Percentiles rank a stretch among this genome's conserved stretches.
Conservation (phyloP, 2,113 vertebrate genomes). For the Myocastor coypus region DNA sequence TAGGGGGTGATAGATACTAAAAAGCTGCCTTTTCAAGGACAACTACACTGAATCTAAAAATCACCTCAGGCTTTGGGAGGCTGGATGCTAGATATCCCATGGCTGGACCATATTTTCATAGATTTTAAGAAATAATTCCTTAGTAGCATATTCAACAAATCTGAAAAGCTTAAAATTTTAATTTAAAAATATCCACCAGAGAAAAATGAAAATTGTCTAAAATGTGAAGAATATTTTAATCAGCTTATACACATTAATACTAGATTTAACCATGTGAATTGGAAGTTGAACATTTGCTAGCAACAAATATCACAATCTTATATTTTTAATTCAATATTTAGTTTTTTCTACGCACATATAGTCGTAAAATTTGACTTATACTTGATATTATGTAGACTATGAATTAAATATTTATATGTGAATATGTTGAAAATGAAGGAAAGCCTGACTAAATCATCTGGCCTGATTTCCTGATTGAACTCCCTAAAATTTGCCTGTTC, state of each 20-base stretch:
- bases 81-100: neutral
- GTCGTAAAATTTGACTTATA: neutral
- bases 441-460: neutral
- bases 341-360: neutral
- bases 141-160: neutral
- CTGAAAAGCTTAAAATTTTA: neutral
- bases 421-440: neutral
- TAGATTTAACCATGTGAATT: neutral
- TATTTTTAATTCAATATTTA: neutral
- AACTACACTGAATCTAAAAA: fast-evolving
- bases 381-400: neutral
- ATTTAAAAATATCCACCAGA: conserved; percentile 28
- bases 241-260: neutral
- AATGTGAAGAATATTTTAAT: neutral
- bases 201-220: neutral
- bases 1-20: conserved; percentile 75
- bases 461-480: neutral
- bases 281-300: neutral
- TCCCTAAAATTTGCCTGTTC: neutral
- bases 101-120: neutral
- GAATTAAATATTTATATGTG: neutral
- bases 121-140: neutral
- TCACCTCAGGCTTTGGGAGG: neutral
- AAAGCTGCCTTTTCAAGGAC: neutral
- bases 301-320: neutral